Evolutionary conservation across 2,888 invertebrate genomes (phyloP), one percentile per base, ranked within the genome.

Genomic region (Iphiclides podalirius): DNA sequence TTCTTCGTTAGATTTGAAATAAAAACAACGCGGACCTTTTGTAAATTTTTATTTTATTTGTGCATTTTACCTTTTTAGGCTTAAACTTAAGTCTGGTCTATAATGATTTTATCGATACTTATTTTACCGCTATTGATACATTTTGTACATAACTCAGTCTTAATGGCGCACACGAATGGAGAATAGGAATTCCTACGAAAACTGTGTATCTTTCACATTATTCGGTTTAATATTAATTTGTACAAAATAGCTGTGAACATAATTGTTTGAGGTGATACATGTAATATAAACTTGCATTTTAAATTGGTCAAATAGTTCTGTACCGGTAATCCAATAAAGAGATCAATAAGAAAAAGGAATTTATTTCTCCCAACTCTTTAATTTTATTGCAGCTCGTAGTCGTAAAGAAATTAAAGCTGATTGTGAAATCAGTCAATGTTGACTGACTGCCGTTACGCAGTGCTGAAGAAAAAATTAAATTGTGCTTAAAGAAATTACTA

Each of bases 241-340:
- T 86, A 86, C 84, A 86, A 86, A 49, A 83, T 75, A 76, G 71
- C 64, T 60, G 72, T 79, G 72, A 70, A 70, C 68, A 66, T 67
- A 62, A 73, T 57, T 70, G 66, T 68, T 72, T 69, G 67, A 79
- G 78, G 78, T 83, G 79, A 79, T 83, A 77, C 69, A 70, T 76
- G 11, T 44, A 68, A 64, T 75, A 72, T 67, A 70, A 64, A 73
- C 68, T 82, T 83, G 86, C 86, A 86, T 85, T 28, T 84, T 75
- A 72, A 81, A 82, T 75, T 78, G 76, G 73, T 79, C 70, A 74
- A 68, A 76, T 74, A 75, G 71, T 72, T 69, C 70, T 83, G 76
- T 84, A 81, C 78, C 72, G 74, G 75, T 77, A 78, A 79, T 75
- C 71, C 72, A 84, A 82, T 83, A 82, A 85, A 86, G 70, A 78